Evolutionary conservation across 2,113 vertebrate genomes (phyloP).

Genomic region (Trogon surrucura): DNA sequence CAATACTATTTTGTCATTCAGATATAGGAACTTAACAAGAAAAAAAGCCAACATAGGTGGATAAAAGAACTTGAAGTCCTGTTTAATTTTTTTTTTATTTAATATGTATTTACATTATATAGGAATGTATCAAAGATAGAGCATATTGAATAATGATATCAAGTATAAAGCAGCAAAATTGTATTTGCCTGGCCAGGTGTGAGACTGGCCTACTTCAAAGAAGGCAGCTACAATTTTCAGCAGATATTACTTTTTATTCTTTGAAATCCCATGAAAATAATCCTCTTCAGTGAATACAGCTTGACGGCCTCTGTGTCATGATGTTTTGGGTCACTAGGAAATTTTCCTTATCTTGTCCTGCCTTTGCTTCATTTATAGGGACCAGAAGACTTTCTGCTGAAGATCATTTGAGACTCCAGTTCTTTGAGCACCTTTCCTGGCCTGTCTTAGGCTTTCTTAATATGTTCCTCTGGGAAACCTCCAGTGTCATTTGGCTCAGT

Average conservation of each 20-base stretch:
- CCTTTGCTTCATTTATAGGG: conserved; percentile 37
- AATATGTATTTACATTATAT: background rate
- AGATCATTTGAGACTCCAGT: background rate
- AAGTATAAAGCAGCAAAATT: background rate
- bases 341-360: conserved; percentile 8
- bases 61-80: background rate
- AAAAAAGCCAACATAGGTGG: background rate
- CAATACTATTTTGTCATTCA: background rate
- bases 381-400: conserved; percentile 1
- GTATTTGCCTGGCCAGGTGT: background rate
- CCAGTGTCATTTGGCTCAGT: background rate
- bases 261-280: background rate
- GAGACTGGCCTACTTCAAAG: background rate
- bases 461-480: background rate
- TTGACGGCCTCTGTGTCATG: background rate
- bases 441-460: conserved; percentile 19
- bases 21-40: background rate
- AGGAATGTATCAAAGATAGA: background rate
- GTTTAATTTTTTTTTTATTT: background rate
- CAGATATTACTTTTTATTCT: background rate
- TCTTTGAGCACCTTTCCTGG: background rate
- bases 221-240: background rate
- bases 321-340: background rate
- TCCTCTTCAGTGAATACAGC: background rate
- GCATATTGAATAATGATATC: background rate